phyloP scores from a whole-genome alignment of 2,888 invertebrate genomes.

The Lasioglossum vierecki region DNA sequence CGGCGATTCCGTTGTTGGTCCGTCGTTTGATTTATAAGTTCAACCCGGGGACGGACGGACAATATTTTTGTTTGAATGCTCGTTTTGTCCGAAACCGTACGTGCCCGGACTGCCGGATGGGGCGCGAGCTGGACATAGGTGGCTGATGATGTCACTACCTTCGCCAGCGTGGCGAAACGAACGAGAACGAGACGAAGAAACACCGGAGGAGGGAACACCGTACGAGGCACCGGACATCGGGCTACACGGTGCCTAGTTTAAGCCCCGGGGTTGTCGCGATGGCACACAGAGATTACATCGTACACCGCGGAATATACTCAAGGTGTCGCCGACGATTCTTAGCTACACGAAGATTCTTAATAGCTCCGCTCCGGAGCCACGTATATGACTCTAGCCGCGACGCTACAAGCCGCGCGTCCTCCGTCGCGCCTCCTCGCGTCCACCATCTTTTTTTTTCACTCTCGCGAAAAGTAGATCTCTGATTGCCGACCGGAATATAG shows the following conservation, averaged over 20 bases:
- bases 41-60: constrained; percentile 70
- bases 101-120: constrained; percentile 72
- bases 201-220: constrained; percentile 51
- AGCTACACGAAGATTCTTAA: constrained; percentile 76
- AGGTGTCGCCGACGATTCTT: constrained; percentile 78
- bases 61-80: constrained; percentile 77
- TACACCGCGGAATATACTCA: constrained; percentile 76
- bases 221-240: constrained; percentile 72
- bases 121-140: constrained; percentile 76
- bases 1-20: constrained; percentile 64
- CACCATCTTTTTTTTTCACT: background rate
- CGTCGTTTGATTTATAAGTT: constrained; percentile 78
- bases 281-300: constrained; percentile 80
- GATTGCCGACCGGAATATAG: constrained; percentile 4
- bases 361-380: constrained; percentile 32
- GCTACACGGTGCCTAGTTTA: constrained; percentile 78
- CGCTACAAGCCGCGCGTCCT: background rate
- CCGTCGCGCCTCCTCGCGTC: background rate
- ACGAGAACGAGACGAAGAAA: constrained; percentile 42
- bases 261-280: constrained; percentile 78
- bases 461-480: background rate
- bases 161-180: constrained; percentile 52
- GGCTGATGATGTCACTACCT: constrained; percentile 79
- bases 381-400: constrained; percentile 34
- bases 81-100: constrained; percentile 75